These are phyloP conservation scores for Apotomis betuletana DNA, from an alignment of 2,888 invertebrate species.

Conservation along the genomic window DNA sequence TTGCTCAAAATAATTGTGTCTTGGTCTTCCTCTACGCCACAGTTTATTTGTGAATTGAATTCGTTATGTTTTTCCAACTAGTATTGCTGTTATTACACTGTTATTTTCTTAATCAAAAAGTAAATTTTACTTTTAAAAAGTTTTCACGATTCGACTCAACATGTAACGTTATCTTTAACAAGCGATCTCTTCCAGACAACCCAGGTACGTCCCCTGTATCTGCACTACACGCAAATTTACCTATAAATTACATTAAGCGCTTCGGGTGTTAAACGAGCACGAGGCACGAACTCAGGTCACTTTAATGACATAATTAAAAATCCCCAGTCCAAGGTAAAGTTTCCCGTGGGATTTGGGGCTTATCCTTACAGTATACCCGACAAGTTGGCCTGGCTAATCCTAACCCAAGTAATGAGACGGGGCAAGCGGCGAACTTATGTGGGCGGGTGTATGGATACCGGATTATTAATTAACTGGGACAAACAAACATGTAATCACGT, in stretches of 20 bases:
- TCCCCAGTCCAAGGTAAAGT: slow-evolving; percentile 67
- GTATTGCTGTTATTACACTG: too few relatives aligned
- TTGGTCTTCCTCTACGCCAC: too few relatives aligned
- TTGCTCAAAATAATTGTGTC: too few relatives aligned
- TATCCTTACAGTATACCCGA: slow-evolving; percentile 74
- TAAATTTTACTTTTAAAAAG: too few relatives aligned
- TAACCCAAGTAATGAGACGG: slow-evolving; percentile 70
- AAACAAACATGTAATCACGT: slow-evolving; percentile 6
- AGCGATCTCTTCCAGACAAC: background rate
- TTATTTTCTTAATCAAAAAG: too few relatives aligned
- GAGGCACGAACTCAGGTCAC: slow-evolving; percentile 70
- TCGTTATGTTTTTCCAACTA: too few relatives aligned
- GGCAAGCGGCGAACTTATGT: slow-evolving; percentile 67
- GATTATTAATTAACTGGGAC: slow-evolving; percentile 17
- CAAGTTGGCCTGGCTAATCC: slow-evolving; percentile 74
- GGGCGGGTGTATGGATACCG: slow-evolving; percentile 27
- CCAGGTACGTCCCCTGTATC: background rate
- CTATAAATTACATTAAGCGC: slow-evolving; percentile 71
- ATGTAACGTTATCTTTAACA: background rate
- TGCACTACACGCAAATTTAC: slow-evolving; percentile 34
- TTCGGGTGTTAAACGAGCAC: slow-evolving; percentile 70
- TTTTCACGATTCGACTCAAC: too few relatives aligned
- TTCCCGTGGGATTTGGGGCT: slow-evolving; percentile 65
- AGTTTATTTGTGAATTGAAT: too few relatives aligned
- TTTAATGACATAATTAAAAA: slow-evolving; percentile 78